Evolutionary conservation across 2,113 vertebrate species (phyloP).

Genomic region (Rhea americana): DNA sequence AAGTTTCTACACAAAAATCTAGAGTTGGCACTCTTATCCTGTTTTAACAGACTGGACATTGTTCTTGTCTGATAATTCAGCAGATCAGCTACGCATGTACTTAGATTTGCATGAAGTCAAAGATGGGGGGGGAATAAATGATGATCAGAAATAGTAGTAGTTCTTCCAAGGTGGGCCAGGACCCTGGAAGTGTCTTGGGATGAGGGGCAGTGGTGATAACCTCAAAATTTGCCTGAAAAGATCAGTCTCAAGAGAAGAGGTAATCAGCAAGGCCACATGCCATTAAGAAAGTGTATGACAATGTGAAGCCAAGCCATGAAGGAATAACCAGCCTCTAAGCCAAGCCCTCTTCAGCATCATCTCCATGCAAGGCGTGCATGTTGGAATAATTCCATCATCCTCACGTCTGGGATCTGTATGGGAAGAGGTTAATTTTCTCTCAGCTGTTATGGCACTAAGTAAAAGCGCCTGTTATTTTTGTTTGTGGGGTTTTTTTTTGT

Average conservation of each 20-base stretch:
- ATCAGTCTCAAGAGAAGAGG: neutral
- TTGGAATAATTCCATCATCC: neutral
- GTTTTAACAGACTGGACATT: slow-evolving; percentile 5
- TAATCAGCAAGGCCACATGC: neutral
- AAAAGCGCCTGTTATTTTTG: slow-evolving; percentile 29
- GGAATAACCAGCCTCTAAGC: neutral
- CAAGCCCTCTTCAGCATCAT: neutral
- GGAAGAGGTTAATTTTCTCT: slow-evolving; percentile 38
- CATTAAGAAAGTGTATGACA: neutral
- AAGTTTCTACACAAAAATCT: neutral
- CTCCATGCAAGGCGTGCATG: rapidly evolving
- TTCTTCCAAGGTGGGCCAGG: neutral
- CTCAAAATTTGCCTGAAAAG: neutral
- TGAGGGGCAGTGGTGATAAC: neutral
- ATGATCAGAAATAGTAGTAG: neutral
- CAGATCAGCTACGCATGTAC: neutral
- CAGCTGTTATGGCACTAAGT: neutral
- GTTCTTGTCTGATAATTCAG: neutral
- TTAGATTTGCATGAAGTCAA: neutral
- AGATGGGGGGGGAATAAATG: neutral
- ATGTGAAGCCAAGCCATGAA: neutral
- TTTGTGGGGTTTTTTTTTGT: neutral
- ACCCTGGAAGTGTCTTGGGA: neutral
- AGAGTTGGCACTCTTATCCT: neutral
- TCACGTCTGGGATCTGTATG: neutral